These are phyloP conservation scores for Anguilla marmorata DNA, from an alignment of 2,797 vertebrate species.

Conservation along the genomic window DNA sequence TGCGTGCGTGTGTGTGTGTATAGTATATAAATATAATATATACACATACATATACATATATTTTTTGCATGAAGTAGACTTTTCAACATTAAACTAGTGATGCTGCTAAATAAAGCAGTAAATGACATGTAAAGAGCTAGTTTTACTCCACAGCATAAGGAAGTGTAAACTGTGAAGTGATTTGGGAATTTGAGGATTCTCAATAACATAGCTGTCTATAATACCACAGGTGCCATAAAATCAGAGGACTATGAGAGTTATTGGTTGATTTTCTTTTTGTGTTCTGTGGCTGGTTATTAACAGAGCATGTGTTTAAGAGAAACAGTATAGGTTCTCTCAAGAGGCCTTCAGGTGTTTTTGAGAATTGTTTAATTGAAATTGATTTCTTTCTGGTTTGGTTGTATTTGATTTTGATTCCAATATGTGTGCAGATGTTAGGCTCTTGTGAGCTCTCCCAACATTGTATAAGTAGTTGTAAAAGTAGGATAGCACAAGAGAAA, in stretches of 20 bases:
- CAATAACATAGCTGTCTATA: constrained; percentile 89
- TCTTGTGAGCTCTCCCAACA: neutral
- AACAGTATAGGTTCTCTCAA: constrained; percentile 46
- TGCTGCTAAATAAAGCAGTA: constrained; percentile 78
- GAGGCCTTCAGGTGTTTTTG: constrained; percentile 75
- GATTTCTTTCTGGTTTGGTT: constrained; percentile 60
- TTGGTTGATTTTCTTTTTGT: constrained; percentile 70
- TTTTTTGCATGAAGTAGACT: constrained; percentile 64
- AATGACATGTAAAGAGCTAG: constrained; percentile 88
- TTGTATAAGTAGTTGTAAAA: constrained; percentile 17
- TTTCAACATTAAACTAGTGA: constrained; percentile 72
- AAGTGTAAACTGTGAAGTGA: constrained; percentile 97
- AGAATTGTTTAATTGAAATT: constrained; percentile 52
- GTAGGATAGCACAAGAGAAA: neutral
- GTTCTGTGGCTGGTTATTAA: constrained; percentile 38
- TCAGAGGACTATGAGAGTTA: constrained; percentile 73
- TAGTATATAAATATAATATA: constrained; percentile 11
- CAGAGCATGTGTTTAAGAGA: constrained; percentile 54
- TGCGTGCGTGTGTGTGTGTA: constrained; percentile 60
- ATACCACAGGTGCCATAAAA: constrained; percentile 98
- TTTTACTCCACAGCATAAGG: constrained; percentile 93
- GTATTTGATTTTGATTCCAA: constrained; percentile 60
- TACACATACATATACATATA: constrained; percentile 52
- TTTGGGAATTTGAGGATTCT: constrained; percentile 90
- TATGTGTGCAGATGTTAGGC: constrained; percentile 70